Base-by-base conservation (phyloP, 2,888 invertebrate species). In the Laothoe populi region DNA sequence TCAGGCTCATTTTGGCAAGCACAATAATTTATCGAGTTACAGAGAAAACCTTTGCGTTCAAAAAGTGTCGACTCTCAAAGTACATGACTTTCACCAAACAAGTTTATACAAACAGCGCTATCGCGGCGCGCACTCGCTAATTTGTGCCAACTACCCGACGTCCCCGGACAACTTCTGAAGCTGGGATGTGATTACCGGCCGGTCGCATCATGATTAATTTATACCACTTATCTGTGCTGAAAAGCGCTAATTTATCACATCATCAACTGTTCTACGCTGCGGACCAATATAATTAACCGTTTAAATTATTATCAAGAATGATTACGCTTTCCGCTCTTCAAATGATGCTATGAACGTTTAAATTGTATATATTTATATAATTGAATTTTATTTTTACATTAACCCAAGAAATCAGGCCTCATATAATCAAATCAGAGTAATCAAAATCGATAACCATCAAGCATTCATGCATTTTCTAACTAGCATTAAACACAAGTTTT, bases 91-190 rank as follows among this genome's bases (percentile, higher is more conserved):
- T 70, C 45, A 67, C 78, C 83, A 68, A 57, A 61, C 70, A 31
- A 78, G 78, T 84, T 83, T 79, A 73, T 77, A 79, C 83, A 86
- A 86, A 87, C 86, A 86, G 79, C 83, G 83, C 87, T 90, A 91
- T 91, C 91, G 81, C 83, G 70, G 73, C 77, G 87, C 83, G 86
- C 91, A 91, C 84, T 88, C 88, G 86, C 90, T 90, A 88, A 91
- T 90, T 91, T 90, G 87, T 83, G 81, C 80, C 80, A 83, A 81
- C 86, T 83, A 77, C 76, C 76, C 84, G 58, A 46, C 63, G 45
- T 31, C 84, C 80, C 82, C 86, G 80, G 76, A 81, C 84, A 84
- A 84, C 78, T 84, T 83, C 79, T 83, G 83, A 82, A 81, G 83
- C 76, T 79, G 79, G 83, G 83, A 83, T 84, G 84, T 84, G 87